Conservation (phyloP, 2,888 invertebrate species). For the Ethmia dodecea region DNA sequence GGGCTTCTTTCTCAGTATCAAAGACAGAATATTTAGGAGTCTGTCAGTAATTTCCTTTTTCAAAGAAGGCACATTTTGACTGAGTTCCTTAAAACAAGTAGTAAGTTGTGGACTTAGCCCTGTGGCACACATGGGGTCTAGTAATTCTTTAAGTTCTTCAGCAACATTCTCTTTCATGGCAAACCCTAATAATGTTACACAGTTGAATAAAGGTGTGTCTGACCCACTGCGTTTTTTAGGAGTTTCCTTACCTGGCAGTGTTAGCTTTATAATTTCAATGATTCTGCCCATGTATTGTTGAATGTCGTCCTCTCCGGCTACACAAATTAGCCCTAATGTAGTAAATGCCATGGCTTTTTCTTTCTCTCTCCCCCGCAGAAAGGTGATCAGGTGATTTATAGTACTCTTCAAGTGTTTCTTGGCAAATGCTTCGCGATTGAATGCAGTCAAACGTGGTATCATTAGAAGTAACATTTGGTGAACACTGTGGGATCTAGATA, state of each 20-base stretch:
- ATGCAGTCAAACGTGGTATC: conserved; percentile 95
- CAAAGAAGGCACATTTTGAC: conserved; percentile 90
- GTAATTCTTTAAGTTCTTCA: conserved; percentile 86
- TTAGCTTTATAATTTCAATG: conserved; percentile 87
- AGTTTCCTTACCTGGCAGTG: conserved; percentile 86
- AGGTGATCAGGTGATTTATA: conserved; percentile 87
- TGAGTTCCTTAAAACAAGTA: conserved; percentile 93
- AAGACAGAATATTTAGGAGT: conserved; percentile 92
- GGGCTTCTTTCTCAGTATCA: conserved; percentile 92
- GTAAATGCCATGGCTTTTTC: conserved; percentile 93
- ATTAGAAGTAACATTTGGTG: conserved; percentile 92
- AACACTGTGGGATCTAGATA: conserved; percentile 86
- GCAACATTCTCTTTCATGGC: conserved; percentile 90
- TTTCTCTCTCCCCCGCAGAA: conserved; percentile 88
- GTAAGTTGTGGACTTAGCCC: conserved; percentile 94
- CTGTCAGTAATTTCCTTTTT: conserved; percentile 96
- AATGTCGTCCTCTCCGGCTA: conserved; percentile 91
- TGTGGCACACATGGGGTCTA: conserved; percentile 95
- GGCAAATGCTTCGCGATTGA: conserved; percentile 88
- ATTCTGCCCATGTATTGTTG: conserved; percentile 87
- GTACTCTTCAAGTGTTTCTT: conserved; percentile 85
- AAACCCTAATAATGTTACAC: conserved; percentile 94
- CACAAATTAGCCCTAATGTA: conserved; percentile 93
- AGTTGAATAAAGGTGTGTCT: conserved; percentile 94
- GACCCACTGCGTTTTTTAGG: conserved; percentile 85